Evolutionary conservation across 2,113 vertebrate genomes (phyloP), one percentile per base, ranked within the genome.

Genomic region (Apodemus speciosus): DNA sequence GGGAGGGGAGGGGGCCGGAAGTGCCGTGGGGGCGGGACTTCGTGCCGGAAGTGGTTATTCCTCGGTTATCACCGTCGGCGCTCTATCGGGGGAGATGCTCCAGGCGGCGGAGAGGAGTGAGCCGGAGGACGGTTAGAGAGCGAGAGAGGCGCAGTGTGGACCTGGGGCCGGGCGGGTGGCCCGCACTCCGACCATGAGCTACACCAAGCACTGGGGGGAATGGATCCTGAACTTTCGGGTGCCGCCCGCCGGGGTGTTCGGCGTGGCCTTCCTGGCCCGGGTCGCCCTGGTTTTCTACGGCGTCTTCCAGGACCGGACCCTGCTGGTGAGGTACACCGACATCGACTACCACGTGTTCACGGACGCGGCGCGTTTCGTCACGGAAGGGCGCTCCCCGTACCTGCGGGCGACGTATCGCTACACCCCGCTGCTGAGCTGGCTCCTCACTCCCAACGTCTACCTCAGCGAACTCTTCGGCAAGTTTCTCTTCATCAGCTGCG

Each of bases 261-360:
- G 93, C 0, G 96, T 95, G 16, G 99, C 99, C 13, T 95, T 99
- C 69, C 21, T 98, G 10, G 30, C 97, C 18, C 96, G 99, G 8
- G 97, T 99, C 25, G 97, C 95, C 14, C 90, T 99, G 95, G 97
- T 99, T 0, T 96, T 98, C 46, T 99, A 98, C 80, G 99, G 99
- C 16, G 96, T 98, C 91, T 97, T 98, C 83, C 99, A 99, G 97
- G 99, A 99, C 95, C 92, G 97, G 77, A 98, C 97, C 1, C 98
- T 99, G 98, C 96, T 60, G 30, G 98, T 99, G 51, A 98, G 99
- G 73, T 99, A 99, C 97, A 99, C 99, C 0, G 99, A 99, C 85
- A 91, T 99, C 1, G 99, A 99, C 97, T 99, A 99, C 95, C 98
- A 98, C 20, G 99, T 99, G 25, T 99, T 99, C 97, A 99, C 99